Base-by-base conservation (phyloP, 2,797 vertebrate genomes). In the Anabacerthia variegaticeps region DNA sequence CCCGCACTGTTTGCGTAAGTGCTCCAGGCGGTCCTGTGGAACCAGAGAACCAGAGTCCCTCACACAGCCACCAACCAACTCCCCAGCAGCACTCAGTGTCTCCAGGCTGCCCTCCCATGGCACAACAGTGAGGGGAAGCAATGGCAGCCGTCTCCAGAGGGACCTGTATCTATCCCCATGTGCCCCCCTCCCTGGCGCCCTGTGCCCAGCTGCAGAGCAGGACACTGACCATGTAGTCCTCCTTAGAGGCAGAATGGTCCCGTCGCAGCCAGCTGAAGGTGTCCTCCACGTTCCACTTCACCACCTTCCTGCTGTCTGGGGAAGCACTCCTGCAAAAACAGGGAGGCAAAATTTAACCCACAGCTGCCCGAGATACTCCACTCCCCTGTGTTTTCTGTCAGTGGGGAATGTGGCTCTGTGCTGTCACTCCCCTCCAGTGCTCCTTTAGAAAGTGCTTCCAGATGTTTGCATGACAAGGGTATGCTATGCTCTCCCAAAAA, bases 231-330 rank as follows among this genome's bases (percentile, higher is more conserved):
- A 99, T 99, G 93, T 99, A 99, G 97, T 99, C 99, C 95, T 99
- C 99, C 95, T 99, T 99, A 79, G 99, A 99, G 92, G 99, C 99
- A 0, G 99, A 99, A 96, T 99, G 99, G 97, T 99, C 99, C 97
- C 99, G 97, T 91, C 99, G 98, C 76, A 99, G 98, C 99, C 99
- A 99, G 98, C 98, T 99, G 98, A 99, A 99, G 7, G 99, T 99
- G 96, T 99, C 99, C 88, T 99, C 99, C 55, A 99, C 99, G 0
- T 99, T 99, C 99, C 99, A 99, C 92, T 99, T 99, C 92, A 99
- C 99, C 91, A 99, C 98, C 96, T 99, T 99, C 88, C 99, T 98
- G 96, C 99, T 99, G 95, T 99, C 99, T 6, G 99, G 99, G 73
- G 99, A 99, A 6, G 99, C 99, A 17, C 99, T 99, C 98, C 99